Percentiles rank a stretch among this genome's conserved stretches.
phyloP scores from a whole-genome alignment of 2,113 vertebrate species.

The Calyptommatus sinebrachiatus region DNA sequence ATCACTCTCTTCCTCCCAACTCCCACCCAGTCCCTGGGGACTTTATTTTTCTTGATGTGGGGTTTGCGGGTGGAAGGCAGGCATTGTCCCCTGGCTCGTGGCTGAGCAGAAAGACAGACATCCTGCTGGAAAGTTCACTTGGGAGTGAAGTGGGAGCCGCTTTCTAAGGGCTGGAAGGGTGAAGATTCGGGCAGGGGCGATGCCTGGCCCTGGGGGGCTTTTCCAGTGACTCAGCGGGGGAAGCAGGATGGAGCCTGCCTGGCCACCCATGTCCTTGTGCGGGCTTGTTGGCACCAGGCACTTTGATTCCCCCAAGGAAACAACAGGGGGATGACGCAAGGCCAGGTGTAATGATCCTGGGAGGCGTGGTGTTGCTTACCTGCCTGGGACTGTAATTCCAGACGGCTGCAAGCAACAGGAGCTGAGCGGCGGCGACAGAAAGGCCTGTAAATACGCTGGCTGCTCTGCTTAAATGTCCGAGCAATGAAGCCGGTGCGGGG shows the following conservation, averaged over 20 bases:
- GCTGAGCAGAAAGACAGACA: background rate
- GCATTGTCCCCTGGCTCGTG: background rate
- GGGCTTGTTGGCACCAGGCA: background rate
- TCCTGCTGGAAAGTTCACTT: background rate
- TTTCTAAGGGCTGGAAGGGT: background rate
- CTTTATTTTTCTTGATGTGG: conserved; percentile 4
- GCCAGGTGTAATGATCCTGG: conserved; percentile 52
- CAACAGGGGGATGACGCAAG: conserved; percentile 57
- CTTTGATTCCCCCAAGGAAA: conserved; percentile 39
- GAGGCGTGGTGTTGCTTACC: conserved; percentile 66
- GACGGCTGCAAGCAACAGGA: conserved; percentile 32
- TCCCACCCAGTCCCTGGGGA: background rate
- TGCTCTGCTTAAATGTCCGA: conserved; percentile 43
- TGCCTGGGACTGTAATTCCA: conserved; percentile 67
- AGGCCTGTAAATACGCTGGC: conserved; percentile 4
- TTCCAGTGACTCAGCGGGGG: background rate
- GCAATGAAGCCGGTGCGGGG: conserved; percentile 55
- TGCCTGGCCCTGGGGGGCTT: background rate
- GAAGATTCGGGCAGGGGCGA: background rate
- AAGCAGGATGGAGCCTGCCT: background rate
- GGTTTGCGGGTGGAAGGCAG: background rate
- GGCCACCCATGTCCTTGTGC: background rate
- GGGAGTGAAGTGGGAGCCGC: background rate
- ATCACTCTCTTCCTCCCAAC: no score
- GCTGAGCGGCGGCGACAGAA: conserved; percentile 14